Evolutionary conservation across 2,888 invertebrate genomes (phyloP), one percentile per base, ranked within the genome.

Genomic region (Athalia rosae): DNA sequence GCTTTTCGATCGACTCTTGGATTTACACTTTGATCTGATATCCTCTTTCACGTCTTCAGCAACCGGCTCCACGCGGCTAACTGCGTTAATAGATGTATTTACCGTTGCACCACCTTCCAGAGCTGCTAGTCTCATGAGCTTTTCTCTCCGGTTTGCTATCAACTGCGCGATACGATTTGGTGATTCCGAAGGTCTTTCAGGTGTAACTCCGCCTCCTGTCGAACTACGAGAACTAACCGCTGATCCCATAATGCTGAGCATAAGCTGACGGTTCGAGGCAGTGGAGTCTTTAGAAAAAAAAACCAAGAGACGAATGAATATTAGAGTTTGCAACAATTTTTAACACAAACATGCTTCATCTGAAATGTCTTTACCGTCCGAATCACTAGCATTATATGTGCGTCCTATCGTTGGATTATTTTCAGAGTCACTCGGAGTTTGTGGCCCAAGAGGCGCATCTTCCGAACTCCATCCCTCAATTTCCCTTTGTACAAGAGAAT

Each of bases 401-500:
- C 1, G 91, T 90, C 82, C 84, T 4, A 84, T 77, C 15, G 81
- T 79, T 5, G 85, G 82, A 73, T 86, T 84, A 74, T 84, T 84
- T 74, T 89, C 89, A 3, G 86, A 83, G 47, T 88, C 87, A 78
- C 85, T 88, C 4, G 85, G 85, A 11, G 84, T 85, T 56, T 84
- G 85, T 4, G 86, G 85, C 9, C 84, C 82, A 0, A 85, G 83
- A 47, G 85, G 83, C 13, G 84, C 79, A 79, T 93, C 93, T 73
- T 93, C 93, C 0, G 92, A 93, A 69, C 93, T 91, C 92, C 95
- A 96, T 3, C 94, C 94, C 90, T 97, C 97, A 80, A 97, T 93
- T 89, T 98, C 98, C 61, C 97, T 93, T 88, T 98, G 97, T 47
- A 98, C 96, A 41, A 98, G 91, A 9, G 97, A 96, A 91, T 98